Evolutionary conservation across 2,113 vertebrate species (phyloP), one percentile per base, ranked within the genome.

Genomic region (Actinemys pallida): DNA sequence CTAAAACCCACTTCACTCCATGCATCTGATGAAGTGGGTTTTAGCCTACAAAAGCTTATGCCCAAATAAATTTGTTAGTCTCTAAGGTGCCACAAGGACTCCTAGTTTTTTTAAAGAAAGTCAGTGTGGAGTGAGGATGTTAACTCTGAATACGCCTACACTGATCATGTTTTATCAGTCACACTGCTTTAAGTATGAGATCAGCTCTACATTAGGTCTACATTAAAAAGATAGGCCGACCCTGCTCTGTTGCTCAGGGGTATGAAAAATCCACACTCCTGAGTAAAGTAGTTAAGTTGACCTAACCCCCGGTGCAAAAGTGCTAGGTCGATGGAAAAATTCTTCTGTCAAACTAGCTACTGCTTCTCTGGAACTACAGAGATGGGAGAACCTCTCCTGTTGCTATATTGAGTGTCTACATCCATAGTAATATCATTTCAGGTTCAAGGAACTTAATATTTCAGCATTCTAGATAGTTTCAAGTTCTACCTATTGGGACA

Each of bases 361-460:
- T 17, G 10, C 56, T 24, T 57, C 56, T 57, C 56, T 27, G 25
- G 27, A 29, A 59, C 27, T 59, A 59, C 57, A 59, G 57, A 10
- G 57, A 59, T 59, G 57, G 27, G 57, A 29, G 4, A 27, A 59
- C 57, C 17, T 35, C 8, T 35, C 62, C 35, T 35, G 14, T 69
- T 69, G 31, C 16, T 69, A 8, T 31, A n/a, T 16, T n/a, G 31
- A 69, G 35, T 69, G 35, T 35, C 16, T 88, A 89, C 84, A 57
- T 84, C 53, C 92, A 87, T 90, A 88, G 53, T 50, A 29, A n/a
- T 86, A 84, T 45, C 53, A 57, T 88, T 93, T 92, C 83, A 90
- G 88, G 87, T 93, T 81, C 6, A 95, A 95, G 80, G 49, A 65
- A 50, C 57, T 95, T 54, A 47, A 86, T 93, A 94, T 94, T 69